These are phyloP conservation scores for Drosophila leontia DNA, from an alignment of 1,140 invertebrate genomes.

Conservation along the genomic window DNA sequence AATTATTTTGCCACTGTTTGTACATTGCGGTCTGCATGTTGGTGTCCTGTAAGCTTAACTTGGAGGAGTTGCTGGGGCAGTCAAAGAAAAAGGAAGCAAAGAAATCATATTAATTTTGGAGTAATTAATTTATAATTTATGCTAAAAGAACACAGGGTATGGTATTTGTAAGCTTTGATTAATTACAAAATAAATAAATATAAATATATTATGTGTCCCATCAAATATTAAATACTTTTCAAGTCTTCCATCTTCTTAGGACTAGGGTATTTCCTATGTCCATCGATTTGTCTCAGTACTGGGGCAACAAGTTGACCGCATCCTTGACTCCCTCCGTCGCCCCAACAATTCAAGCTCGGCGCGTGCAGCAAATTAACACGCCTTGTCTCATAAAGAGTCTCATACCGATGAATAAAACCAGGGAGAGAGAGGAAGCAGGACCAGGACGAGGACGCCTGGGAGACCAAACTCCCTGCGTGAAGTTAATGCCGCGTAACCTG, in stretches of 20 bases:
- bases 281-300: not conserved
- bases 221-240: not conserved
- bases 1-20: conserved; percentile 55
- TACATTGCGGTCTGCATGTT: conserved; percentile 11
- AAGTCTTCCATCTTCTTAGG: too few relatives aligned
- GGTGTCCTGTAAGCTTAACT: not conserved
- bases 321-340: conserved; percentile 3
- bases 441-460: not conserved
- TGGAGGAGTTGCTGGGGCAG: not conserved
- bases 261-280: not conserved
- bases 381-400: conserved; percentile 44
- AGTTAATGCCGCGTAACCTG: conserved; percentile 52
- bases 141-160: not conserved
- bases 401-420: conserved; percentile 19
- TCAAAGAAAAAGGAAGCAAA: not conserved
- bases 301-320: conserved; percentile 48
- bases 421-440: not conserved
- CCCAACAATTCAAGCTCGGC: conserved; percentile 17
- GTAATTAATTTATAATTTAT: not conserved
- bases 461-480: conserved; percentile 11
- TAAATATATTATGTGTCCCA: not conserved
- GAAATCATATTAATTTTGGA: too few relatives aligned
- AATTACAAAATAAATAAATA: not conserved
- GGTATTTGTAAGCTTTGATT: not conserved
- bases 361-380: conserved; percentile 71